Percentiles rank a stretch among this genome's conserved stretches.
phyloP scores from a whole-genome alignment of 2,797 vertebrate genomes.

The Coregonus ussuriensis region DNA sequence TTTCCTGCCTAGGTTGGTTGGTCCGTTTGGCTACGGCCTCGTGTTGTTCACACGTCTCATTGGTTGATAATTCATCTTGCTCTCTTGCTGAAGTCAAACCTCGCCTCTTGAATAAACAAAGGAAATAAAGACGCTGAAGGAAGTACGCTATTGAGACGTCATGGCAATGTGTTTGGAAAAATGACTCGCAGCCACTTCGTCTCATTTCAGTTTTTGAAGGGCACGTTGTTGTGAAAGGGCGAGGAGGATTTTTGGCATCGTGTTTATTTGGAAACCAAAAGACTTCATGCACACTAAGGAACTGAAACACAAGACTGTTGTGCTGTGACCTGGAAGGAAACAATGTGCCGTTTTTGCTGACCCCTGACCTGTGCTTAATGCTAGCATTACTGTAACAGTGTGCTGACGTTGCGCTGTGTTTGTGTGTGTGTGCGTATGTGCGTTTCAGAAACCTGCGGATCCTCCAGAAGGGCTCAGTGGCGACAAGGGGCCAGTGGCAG shows the following conservation, averaged over 20 bases:
- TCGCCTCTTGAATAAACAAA: constrained; percentile 59
- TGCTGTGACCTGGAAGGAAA: constrained; percentile 23
- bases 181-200: constrained; percentile 52
- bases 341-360: not conserved
- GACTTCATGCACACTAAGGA: constrained; percentile 46
- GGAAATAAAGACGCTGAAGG: constrained; percentile 50
- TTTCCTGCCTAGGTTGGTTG: constrained; percentile 43
- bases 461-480: constrained; percentile 82
- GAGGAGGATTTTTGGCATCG: constrained; percentile 45
- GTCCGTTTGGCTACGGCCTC: constrained; percentile 23
- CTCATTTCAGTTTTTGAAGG: constrained; percentile 52
- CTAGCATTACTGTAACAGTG: not conserved
- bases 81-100: constrained; percentile 60
- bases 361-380: not conserved
- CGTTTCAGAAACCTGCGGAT: constrained; percentile 89
- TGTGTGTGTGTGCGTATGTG: not conserved
- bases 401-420: not conserved
- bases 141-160: constrained; percentile 50
- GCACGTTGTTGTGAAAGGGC: constrained; percentile 47
- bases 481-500: constrained; percentile 81
- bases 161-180: constrained; percentile 54
- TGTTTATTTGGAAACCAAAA: constrained; percentile 66
- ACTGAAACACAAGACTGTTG: constrained; percentile 39
- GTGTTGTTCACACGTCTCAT: constrained; percentile 65
- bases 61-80: constrained; percentile 65